Conservation (phyloP, 2,888 invertebrate genomes). For the Pemphredon lugubris region DNA sequence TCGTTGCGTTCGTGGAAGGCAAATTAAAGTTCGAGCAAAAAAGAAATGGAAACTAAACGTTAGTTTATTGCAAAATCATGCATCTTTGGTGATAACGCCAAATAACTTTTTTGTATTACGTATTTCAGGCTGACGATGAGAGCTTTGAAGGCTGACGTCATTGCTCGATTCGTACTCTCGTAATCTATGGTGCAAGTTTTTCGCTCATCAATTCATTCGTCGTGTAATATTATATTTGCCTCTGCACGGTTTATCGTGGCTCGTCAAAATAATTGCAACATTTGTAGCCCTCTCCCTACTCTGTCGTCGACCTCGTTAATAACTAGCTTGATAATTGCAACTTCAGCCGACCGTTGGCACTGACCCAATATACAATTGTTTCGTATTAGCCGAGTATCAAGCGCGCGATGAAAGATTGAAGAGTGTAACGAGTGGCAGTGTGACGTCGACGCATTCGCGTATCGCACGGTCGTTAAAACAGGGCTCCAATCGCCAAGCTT, state of each 20-base stretch:
- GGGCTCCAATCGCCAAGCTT: not conserved
- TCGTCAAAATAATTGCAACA: constrained; percentile 36
- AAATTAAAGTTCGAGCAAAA: no score
- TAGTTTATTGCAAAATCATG: no score
- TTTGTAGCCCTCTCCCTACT: constrained; percentile 8
- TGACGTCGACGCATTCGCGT: not conserved
- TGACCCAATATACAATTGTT: constrained; percentile 19
- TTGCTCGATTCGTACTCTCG: not conserved
- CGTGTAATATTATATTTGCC: constrained; percentile 14
- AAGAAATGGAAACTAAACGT: no score
- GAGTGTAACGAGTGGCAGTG: not conserved
- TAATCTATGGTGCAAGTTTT: not conserved
- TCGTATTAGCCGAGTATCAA: constrained; percentile 3
- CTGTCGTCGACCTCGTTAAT: constrained; percentile 17
- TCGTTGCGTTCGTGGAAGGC: no score
- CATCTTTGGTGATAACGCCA: no score
- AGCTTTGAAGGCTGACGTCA: not conserved
- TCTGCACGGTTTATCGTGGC: constrained; percentile 18
- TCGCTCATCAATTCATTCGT: not conserved
- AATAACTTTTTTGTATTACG: no score
- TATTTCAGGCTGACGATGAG: no score
- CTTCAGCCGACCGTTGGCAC: constrained; percentile 2
- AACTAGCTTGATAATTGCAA: constrained; percentile 33
- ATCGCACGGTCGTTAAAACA: not conserved
- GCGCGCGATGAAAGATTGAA: constrained; percentile 8